These are phyloP conservation scores for Dermatemys mawii DNA, from an alignment of 2,113 vertebrate genomes.

Conservation along the genomic window DNA sequence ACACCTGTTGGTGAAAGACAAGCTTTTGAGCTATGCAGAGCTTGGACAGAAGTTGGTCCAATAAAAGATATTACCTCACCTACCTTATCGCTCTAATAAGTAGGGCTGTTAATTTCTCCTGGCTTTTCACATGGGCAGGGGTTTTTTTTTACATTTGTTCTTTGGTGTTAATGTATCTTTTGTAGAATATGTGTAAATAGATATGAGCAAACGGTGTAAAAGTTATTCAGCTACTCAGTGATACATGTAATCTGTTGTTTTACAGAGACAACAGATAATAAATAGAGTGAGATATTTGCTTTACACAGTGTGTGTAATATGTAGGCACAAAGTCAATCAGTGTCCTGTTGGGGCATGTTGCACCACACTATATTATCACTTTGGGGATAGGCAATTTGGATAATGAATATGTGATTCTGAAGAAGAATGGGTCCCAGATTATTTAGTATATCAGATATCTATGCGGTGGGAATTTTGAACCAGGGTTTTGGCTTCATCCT, in stretches of 20 bases:
- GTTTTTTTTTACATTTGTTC: constrained; percentile 70
- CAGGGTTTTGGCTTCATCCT: constrained; percentile 60
- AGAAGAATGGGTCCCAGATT: constrained; percentile 56
- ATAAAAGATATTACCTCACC: background rate
- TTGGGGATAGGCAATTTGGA: constrained; percentile 80
- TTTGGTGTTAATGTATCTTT: constrained; percentile 82
- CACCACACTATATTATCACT: constrained; percentile 84
- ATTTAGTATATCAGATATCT: constrained; percentile 70
- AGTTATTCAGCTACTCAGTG: constrained; percentile 84
- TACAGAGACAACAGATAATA: constrained; percentile 87
- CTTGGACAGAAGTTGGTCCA: background rate
- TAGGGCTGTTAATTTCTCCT: constrained; percentile 11
- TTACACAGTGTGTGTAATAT: constrained; percentile 74
- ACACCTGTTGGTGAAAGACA: background rate
- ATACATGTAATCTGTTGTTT: constrained; percentile 87
- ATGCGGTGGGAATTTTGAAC: constrained; percentile 71
- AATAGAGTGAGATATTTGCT: constrained; percentile 88
- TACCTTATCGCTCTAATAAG: background rate
- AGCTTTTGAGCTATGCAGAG: background rate
- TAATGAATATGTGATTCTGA: constrained; percentile 83
- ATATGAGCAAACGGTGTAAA: constrained; percentile 85
- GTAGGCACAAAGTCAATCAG: constrained; percentile 80
- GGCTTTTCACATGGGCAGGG: constrained; percentile 56
- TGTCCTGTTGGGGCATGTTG: constrained; percentile 84
- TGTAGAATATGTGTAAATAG: constrained; percentile 83